Conservation (phyloP, 2,113 vertebrate species). For the Microtus ochrogaster region DNA sequence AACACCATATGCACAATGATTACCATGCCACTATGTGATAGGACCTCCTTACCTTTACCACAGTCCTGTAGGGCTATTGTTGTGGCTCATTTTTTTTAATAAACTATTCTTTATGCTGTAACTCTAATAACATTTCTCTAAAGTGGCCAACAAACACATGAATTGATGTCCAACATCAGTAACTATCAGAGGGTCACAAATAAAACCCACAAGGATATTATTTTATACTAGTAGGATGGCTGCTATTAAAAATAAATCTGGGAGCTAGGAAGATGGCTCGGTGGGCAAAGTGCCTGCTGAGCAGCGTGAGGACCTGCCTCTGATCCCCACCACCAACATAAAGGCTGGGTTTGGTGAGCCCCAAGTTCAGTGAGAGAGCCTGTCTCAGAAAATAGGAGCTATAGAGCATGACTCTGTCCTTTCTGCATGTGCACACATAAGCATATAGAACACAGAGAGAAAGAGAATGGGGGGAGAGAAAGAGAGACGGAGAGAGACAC, state of each 20-base stretch:
- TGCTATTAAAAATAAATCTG: background rate
- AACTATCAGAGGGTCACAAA: conserved; percentile 5
- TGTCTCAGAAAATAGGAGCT: background rate
- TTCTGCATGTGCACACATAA: background rate
- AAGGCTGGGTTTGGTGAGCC: background rate
- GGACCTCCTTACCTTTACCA: background rate
- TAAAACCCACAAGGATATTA: background rate
- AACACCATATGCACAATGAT: background rate
- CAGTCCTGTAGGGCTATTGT: background rate
- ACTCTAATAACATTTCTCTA: conserved; percentile 29
- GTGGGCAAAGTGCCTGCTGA: background rate
- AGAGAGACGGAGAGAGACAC: background rate
- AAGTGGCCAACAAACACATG: background rate
- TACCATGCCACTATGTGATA: background rate
- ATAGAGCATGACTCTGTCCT: background rate
- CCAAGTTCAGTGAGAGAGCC: background rate
- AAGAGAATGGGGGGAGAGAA: background rate
- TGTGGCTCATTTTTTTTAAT: background rate
- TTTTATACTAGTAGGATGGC: background rate
- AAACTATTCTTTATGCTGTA: background rate
- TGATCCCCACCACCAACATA: background rate
- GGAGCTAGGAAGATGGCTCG: background rate
- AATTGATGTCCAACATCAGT: background rate
- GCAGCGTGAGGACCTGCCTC: background rate
- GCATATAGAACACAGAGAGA: background rate